Evolutionary conservation across 2,888 invertebrate species (phyloP).

Genomic region (Pecten maximus): DNA sequence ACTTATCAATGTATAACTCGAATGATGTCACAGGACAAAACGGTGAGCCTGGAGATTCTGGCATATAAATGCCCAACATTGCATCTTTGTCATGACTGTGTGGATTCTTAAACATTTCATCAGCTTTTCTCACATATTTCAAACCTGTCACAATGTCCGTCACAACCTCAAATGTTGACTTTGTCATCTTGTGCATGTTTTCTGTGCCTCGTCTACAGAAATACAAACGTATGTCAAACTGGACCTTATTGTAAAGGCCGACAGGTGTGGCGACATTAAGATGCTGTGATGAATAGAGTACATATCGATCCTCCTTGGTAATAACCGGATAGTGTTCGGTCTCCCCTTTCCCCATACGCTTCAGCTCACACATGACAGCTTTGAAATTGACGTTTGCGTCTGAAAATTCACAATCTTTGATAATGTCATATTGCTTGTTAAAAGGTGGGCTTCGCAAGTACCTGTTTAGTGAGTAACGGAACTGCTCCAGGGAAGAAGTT

Average conservation of each 20-base stretch:
- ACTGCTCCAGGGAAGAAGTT: conserved; percentile 44
- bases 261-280: conserved; percentile 45
- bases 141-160: conserved; percentile 5
- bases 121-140: conserved; percentile 34
- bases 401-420: conserved; percentile 48
- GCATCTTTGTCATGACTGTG: neutral
- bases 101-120: neutral
- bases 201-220: conserved; percentile 49
- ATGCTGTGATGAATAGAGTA: conserved; percentile 43
- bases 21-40: conserved; percentile 27
- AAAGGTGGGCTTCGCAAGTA: conserved; percentile 53
- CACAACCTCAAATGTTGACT: conserved; percentile 39
- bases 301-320: conserved; percentile 30
- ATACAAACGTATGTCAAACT: conserved; percentile 55
- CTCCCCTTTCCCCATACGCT: conserved; percentile 39
- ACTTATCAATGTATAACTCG: neutral
- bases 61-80: neutral
- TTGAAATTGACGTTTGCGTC: conserved; percentile 44
- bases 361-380: conserved; percentile 46
- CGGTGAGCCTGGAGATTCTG: conserved; percentile 15
- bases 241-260: conserved; percentile 53
- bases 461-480: conserved; percentile 53
- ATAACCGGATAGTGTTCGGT: conserved; percentile 46
- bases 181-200: conserved; percentile 49
- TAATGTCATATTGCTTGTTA: conserved; percentile 51